Conservation (phyloP, 2,888 invertebrate genomes). For the Cheilosia vernalis region DNA sequence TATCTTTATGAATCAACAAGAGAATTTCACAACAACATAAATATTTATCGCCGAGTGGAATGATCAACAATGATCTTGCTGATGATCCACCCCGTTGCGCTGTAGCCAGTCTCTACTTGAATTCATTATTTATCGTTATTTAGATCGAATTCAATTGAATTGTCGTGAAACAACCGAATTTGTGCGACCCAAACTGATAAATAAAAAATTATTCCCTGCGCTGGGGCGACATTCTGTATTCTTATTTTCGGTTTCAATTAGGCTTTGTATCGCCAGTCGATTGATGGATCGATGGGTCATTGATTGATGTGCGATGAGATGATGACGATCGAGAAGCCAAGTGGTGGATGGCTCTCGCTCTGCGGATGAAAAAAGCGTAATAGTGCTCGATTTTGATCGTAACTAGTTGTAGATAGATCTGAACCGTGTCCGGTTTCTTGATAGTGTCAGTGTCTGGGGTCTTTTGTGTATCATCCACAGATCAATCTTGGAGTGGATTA, state of each 20-base stretch:
- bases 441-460: slow-evolving; percentile 4
- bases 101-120: slow-evolving; percentile 26
- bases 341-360: not conserved
- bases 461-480: slow-evolving; percentile 9
- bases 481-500: slow-evolving; percentile 23
- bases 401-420: slow-evolving; percentile 38
- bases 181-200: slow-evolving; percentile 22
- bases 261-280: slow-evolving; percentile 41
- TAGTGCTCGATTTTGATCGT: slow-evolving; percentile 42
- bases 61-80: slow-evolving; percentile 52
- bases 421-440: slow-evolving; percentile 45
- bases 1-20: slow-evolving; percentile 55
- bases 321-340: slow-evolving; percentile 2
- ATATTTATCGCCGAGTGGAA: slow-evolving; percentile 49
- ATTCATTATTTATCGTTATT: slow-evolving; percentile 27
- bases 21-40: slow-evolving; percentile 50
- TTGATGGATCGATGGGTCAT: slow-evolving; percentile 69
- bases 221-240: slow-evolving; percentile 12
- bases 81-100: not conserved
- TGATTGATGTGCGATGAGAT: slow-evolving; percentile 54
- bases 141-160: slow-evolving; percentile 61
- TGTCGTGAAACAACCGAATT: slow-evolving; percentile 60
- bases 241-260: slow-evolving; percentile 46
- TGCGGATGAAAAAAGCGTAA: slow-evolving; percentile 39
- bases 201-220: slow-evolving; percentile 21